phyloP scores from a whole-genome alignment of 37 sponge, comb jelly and placozoan species.

The Axinella damicornis region DNA sequence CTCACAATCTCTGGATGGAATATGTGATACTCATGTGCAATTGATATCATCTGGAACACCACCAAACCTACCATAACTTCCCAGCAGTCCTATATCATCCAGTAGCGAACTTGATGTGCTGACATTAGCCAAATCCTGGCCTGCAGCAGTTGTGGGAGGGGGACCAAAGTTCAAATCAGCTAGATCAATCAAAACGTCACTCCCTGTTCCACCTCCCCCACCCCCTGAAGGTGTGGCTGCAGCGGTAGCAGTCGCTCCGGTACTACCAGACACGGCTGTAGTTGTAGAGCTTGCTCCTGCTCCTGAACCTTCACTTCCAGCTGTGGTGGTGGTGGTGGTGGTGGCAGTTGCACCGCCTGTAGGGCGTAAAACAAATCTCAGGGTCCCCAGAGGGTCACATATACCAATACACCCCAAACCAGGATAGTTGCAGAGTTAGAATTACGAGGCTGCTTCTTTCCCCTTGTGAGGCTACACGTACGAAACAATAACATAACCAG shows the following conservation, averaged over 20 bases:
- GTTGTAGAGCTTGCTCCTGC: neutral
- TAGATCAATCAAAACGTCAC: constrained; percentile 52
- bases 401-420: no score
- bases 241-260: neutral
- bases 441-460: no score
- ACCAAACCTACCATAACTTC: constrained; percentile 2
- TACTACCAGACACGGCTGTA: neutral
- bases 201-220: neutral
- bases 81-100: constrained; percentile 55
- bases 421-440: no score
- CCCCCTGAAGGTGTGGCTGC: constrained; percentile 10
- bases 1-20: no score
- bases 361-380: no score
- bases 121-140: neutral
- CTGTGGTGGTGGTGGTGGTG: neutral
- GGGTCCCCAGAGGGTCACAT: no score
- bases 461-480: no score
- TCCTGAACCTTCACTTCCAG: neutral
- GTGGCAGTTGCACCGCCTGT: no score
- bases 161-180: constrained; percentile 66
- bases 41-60: no score
- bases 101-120: constrained; percentile 40
- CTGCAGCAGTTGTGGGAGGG: constrained; percentile 7
- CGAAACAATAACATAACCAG: no score
- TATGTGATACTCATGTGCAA: no score